A percentile compares a stretch with the other conserved stretches of the same genome.
These are phyloP conservation scores for Amblyraja radiata DNA, from an alignment of 2,797 vertebrate species.

Conservation along the genomic window DNA sequence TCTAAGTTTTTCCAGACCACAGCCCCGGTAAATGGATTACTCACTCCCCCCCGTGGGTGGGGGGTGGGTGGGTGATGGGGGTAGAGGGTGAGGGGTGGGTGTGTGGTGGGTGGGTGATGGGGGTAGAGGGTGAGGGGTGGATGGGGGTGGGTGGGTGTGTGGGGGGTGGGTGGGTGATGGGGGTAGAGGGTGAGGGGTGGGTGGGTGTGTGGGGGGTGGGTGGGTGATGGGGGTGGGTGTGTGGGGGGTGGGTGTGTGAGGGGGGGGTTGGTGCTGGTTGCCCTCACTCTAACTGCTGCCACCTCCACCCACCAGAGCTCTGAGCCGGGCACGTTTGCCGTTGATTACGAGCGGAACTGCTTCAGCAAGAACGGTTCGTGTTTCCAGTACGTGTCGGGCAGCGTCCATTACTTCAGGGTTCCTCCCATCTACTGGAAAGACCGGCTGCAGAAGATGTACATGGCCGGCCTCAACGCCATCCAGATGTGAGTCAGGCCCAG, in stretches of 20 bases:
- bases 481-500: slow-evolving; percentile 69
- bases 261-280: slow-evolving; percentile 48
- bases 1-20: too few species aligned
- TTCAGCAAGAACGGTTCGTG: slow-evolving; percentile 77
- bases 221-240: background rate
- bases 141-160: background rate
- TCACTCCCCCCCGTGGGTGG: too few species aligned
- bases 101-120: background rate
- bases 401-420: slow-evolving; percentile 86
- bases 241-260: background rate
- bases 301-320: slow-evolving; percentile 46
- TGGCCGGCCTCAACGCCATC: slow-evolving; percentile 81
- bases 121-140: background rate
- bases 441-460: slow-evolving; percentile 84
- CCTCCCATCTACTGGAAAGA: slow-evolving; percentile 81
- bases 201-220: background rate
- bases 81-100: background rate
- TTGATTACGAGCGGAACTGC: slow-evolving; percentile 71
- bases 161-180: background rate
- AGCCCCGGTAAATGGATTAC: too few species aligned
- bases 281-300: too few species aligned
- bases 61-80: background rate
- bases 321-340: slow-evolving; percentile 63
- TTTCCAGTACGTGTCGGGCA: slow-evolving; percentile 89
- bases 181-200: background rate